A percentile compares a stretch with the other conserved stretches of the same genome.
phyloP scores from a whole-genome alignment of 37 sponge, comb jelly and placozoan genomes.

The Axinella damicornis region DNA sequence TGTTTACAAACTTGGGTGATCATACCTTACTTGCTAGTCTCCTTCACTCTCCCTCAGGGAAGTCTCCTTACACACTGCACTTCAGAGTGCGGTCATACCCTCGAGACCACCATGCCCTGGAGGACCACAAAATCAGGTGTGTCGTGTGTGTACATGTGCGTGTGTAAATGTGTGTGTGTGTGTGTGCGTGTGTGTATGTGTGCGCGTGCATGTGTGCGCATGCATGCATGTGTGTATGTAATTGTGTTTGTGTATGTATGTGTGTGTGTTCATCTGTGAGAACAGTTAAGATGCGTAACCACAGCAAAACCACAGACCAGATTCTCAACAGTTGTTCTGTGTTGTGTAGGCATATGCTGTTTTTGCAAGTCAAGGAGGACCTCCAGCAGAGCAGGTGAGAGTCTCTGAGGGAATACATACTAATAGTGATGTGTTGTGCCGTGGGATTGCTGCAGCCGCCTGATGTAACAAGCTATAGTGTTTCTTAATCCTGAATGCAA shows the following conservation, averaged over 20 bases:
- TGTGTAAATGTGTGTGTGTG: too few species aligned
- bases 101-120: slow-evolving; percentile 31
- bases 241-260: not conserved
- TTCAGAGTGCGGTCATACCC: slow-evolving; percentile 44
- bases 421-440: too few species aligned
- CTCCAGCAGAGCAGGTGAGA: slow-evolving; percentile 53
- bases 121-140: slow-evolving; percentile 30
- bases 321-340: not conserved
- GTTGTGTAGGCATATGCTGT: slow-evolving; percentile 47
- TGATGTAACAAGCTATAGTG: too few species aligned
- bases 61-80: slow-evolving; percentile 30
- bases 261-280: too few species aligned
- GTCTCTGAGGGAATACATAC: not conserved
- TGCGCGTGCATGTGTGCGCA: too few species aligned
- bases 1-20: too few species aligned
- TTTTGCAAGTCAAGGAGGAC: slow-evolving; percentile 66
- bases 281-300: too few species aligned
- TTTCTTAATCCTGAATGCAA: too few species aligned
- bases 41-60: slow-evolving; percentile 30
- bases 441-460: too few species aligned
- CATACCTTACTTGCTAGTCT: too few species aligned
- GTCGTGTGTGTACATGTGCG: slow-evolving; percentile 8
- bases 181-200: not conserved
- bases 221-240: not conserved
- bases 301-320: too few species aligned